A percentile compares a stretch with the other conserved stretches of the same genome.
Conservation (phyloP, 2,888 invertebrate genomes). For the Frankliniella fusca region DNA sequence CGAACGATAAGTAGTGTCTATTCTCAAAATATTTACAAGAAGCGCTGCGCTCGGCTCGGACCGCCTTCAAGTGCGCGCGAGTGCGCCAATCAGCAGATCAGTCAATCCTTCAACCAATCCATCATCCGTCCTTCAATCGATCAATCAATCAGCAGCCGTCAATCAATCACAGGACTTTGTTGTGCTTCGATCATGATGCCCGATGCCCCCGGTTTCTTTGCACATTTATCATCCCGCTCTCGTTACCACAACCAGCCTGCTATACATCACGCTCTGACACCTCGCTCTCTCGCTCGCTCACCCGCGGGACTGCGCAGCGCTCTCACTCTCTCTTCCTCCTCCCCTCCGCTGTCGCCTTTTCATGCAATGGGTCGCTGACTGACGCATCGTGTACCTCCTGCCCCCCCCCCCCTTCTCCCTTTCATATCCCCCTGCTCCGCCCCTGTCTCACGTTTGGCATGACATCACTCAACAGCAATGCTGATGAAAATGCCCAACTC, state of each 20-base stretch:
- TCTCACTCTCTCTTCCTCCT: neutral
- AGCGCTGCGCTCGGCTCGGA: too few species aligned
- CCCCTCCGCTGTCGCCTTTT: slow-evolving; percentile 2
- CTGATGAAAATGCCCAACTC: slow-evolving; percentile 14
- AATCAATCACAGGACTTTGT: slow-evolving; percentile 24
- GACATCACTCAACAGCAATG: slow-evolving; percentile 9
- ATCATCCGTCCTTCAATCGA: neutral
- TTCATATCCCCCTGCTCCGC: neutral
- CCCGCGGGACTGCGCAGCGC: neutral
- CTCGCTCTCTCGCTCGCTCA: neutral
- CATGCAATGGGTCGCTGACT: slow-evolving; percentile 5
- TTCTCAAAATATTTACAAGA: too few species aligned
- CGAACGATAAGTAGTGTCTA: too few species aligned
- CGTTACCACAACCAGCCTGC: slow-evolving; percentile 23
- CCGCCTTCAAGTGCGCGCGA: neutral
- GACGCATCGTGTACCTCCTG: neutral
- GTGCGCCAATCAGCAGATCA: slow-evolving; percentile 17
- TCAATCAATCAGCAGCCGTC: slow-evolving; percentile 7
- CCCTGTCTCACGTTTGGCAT: slow-evolving; percentile 6
- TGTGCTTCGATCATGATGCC: slow-evolving; percentile 24
- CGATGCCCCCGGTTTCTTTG: slow-evolving; percentile 25
- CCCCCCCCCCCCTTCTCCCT: neutral
- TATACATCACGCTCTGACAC: slow-evolving; percentile 20
- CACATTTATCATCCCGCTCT: slow-evolving; percentile 20
- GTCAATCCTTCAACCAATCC: slow-evolving; percentile 9